Percentiles rank a stretch among this genome's conserved stretches.
Conservation (phyloP, 1,140 invertebrate species). For the Papilio dardanus region DNA sequence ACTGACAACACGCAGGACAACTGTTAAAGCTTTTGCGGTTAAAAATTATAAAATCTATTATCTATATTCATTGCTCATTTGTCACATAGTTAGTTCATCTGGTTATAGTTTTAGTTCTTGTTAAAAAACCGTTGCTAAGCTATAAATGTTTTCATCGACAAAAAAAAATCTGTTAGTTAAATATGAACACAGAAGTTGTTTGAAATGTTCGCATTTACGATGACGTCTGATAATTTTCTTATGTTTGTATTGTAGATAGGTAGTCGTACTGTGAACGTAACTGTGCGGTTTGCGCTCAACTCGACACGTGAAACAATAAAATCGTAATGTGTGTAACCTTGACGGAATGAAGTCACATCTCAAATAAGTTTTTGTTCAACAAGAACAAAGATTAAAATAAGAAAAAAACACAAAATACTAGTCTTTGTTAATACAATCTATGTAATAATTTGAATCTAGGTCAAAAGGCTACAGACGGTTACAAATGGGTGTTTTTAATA, state of each 20-base stretch:
- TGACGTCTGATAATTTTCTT: slow-evolving; percentile 7
- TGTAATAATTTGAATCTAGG: slow-evolving; percentile 16
- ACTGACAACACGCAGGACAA: background rate
- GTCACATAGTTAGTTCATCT: background rate
- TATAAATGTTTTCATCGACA: background rate
- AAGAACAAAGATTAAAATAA: slow-evolving; percentile 21
- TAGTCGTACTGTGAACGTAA: slow-evolving; percentile 2
- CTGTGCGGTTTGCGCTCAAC: background rate
- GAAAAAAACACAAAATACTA: background rate
- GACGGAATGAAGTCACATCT: slow-evolving; percentile 30
- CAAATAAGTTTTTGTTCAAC: slow-evolving; percentile 30
- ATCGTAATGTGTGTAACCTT: slow-evolving; percentile 35
- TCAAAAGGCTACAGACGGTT: background rate
- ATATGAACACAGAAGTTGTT: background rate
- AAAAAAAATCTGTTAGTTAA: background rate
- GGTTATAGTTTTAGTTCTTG: background rate
- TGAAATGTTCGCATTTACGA: background rate
- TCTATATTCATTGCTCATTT: background rate
- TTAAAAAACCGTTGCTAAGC: background rate
- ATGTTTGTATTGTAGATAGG: background rate
- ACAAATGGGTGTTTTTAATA: slow-evolving; percentile 8
- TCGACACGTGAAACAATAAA: slow-evolving; percentile 33
- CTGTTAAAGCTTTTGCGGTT: background rate
- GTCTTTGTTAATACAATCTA: slow-evolving; percentile 5
- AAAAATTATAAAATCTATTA: background rate